Evolutionary conservation across 35 echinoderm and acorn worm species (phyloP).

Genomic region (Hemicentrotus pulcherrimus): DNA sequence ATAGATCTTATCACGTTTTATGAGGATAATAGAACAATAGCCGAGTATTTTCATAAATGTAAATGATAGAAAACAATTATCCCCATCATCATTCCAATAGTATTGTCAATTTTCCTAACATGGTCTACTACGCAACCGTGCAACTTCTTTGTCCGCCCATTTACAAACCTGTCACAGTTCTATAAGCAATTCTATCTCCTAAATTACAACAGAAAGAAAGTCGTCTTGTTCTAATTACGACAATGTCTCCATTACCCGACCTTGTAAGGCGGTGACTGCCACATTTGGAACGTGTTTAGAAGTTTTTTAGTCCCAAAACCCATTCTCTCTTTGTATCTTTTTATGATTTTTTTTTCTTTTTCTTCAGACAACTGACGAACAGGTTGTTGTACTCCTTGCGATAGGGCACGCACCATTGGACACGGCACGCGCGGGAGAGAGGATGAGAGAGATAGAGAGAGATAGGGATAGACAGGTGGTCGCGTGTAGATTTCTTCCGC

Average conservation of each 20-base stretch:
- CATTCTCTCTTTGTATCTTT: neutral
- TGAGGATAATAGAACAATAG: neutral
- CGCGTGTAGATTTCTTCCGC: neutral
- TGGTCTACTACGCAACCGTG: neutral
- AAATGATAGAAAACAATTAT: neutral
- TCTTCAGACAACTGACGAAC: neutral
- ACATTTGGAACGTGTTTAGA: slow-evolving; percentile 12
- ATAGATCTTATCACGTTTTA: neutral
- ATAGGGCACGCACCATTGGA: neutral
- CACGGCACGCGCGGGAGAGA: neutral
- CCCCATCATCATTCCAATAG: neutral
- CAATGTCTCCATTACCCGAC: neutral
- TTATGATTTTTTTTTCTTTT: neutral
- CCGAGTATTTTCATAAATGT: neutral
- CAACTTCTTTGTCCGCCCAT: neutral
- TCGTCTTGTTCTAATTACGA: neutral
- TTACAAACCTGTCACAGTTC: neutral
- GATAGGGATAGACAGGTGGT: neutral
- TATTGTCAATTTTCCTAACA: neutral
- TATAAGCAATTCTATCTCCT: neutral
- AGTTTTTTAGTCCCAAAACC: neutral
- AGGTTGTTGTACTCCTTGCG: neutral
- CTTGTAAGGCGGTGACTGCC: neutral
- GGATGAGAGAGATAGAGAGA: slow-evolving; percentile 16
- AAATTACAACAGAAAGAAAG: neutral